Percentiles rank a stretch among this genome's conserved stretches.
Evolutionary conservation across 2,888 invertebrate genomes (phyloP).

Genomic region (Agrotis segetum): DNA sequence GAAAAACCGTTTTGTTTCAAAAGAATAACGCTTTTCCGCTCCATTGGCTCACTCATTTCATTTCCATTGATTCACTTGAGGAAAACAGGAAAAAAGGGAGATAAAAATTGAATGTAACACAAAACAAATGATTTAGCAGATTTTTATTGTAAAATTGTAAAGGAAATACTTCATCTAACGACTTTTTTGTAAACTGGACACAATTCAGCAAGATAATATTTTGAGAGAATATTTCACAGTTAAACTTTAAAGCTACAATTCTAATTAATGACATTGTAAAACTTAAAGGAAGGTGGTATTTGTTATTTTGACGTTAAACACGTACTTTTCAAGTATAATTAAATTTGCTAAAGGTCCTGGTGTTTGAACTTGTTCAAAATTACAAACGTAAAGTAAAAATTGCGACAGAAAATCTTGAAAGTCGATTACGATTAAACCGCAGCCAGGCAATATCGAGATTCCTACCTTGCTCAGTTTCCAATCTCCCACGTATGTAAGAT

Average conservation of each 20-base stretch:
- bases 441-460: constrained; percentile 32
- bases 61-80: constrained; percentile 72
- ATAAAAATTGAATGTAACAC: constrained; percentile 61
- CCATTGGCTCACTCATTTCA: constrained; percentile 80
- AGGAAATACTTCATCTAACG: constrained; percentile 1
- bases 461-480: constrained; percentile 40
- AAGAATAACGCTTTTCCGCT: constrained; percentile 79
- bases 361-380: background rate
- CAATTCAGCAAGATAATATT: background rate
- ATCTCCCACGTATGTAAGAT: constrained; percentile 41
- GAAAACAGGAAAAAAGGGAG: constrained; percentile 65
- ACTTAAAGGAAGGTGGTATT: constrained; percentile 30
- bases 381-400: background rate
- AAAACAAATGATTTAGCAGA: constrained; percentile 57
- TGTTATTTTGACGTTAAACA: constrained; percentile 34
- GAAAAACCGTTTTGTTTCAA: constrained; percentile 78
- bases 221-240: background rate
- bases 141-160: constrained; percentile 36
- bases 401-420: constrained; percentile 7
- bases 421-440: constrained; percentile 34
- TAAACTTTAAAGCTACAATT: constrained; percentile 1
- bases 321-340: constrained; percentile 9
- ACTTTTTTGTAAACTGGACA: background rate
- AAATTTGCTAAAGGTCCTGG: constrained; percentile 6
- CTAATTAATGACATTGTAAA: background rate